Base-by-base conservation (phyloP, 2,113 vertebrate genomes). In the Eurystomus gularis region DNA sequence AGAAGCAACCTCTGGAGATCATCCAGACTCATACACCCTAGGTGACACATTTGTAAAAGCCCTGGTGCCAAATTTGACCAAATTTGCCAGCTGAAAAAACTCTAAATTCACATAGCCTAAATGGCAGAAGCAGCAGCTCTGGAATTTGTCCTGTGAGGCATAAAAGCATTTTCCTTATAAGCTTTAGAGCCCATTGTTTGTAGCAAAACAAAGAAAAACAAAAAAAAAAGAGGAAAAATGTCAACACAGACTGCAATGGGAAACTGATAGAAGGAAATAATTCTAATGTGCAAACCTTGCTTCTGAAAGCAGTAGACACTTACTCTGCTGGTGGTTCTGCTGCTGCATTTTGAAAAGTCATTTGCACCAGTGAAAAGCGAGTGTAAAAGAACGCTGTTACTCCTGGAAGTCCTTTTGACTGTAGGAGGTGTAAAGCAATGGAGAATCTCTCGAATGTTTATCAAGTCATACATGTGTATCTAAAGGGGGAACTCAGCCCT, bases 381-480 rank as follows among this genome's bases (percentile, higher is more conserved):
- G 25, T 24, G 23, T 49, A 71, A 82, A 93, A 69, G 39, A 73
- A 24, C 19, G 49, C 5, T 2, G 3, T 23, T 5, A 13, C 35
- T 28, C 35, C 61, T 76, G 48, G 42, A 94, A 87, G 12, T 79
- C 7, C n/a, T 86, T 92, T 73, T 87, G 70, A 21, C 39, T 71
- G 28, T 37, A 92, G 71, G 85, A 96, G 86, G 82, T 66, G 24
- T 88, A 96, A 96, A 94, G 94, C 40, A 96, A 89, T 91, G 91
- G 94, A 94, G 91, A 97, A 96, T 93, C 92, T 85, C n/a, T 37
- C 0, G 4, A 31, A 29, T 17, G 20, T 29, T 89, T 35, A 57
- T 11, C 4, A 20, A 51, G 4, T 57, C 37, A 78, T 8, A 29
- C 3, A 54, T 1, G 4, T 17, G 12, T 21, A 71, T 35, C 33